phyloP scores from a whole-genome alignment of 2,113 vertebrate species.

The Geococcyx californianus region DNA sequence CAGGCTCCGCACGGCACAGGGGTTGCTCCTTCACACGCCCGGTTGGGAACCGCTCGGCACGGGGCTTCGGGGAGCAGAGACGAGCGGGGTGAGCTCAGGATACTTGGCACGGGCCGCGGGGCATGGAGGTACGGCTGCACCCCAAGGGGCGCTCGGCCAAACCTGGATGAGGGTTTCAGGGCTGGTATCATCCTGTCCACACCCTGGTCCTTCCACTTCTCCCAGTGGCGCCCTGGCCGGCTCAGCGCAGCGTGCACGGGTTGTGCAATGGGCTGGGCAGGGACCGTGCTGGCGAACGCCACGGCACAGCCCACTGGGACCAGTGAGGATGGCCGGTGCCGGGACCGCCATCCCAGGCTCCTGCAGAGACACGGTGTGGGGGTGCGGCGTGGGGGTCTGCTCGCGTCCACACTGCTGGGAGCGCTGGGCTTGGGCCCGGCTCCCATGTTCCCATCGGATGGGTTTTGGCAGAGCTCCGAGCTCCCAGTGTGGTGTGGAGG shows the following conservation, averaged over 20 bases:
- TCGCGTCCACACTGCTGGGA: neutral
- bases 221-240: neutral
- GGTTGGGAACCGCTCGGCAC: neutral
- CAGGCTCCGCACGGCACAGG: neutral
- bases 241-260: neutral
- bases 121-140: neutral
- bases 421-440: neutral
- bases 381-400: neutral
- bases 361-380: slow-evolving; percentile 1
- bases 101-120: fast-evolving
- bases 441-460: neutral
- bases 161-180: neutral
- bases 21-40: neutral
- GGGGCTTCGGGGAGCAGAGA: neutral
- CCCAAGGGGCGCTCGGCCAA: fast-evolving
- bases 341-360: neutral
- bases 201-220: neutral
- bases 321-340: fast-evolving
- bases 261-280: slow-evolving; percentile 28
- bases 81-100: neutral
- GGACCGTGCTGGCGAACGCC: neutral
- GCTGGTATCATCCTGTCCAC: neutral
- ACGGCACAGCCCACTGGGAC: neutral
- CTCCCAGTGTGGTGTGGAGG: neutral
- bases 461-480: neutral